Conservation (phyloP, 2,888 invertebrate species). For the Tortricodes alternella region DNA sequence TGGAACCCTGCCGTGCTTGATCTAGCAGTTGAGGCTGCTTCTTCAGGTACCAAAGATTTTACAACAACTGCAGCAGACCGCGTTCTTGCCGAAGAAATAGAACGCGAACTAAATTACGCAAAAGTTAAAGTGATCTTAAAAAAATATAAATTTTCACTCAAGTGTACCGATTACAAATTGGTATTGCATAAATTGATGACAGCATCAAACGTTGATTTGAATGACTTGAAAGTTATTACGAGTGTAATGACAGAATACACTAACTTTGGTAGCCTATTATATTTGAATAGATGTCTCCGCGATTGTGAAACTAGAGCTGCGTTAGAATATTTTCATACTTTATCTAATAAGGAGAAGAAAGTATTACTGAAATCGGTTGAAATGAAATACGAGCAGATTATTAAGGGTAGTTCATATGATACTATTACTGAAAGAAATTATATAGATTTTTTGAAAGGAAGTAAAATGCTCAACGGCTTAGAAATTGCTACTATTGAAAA, state of each 20-base stretch:
- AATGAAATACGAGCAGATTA: conserved; percentile 70
- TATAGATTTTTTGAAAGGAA: conserved; percentile 74
- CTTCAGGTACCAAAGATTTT: conserved; percentile 61
- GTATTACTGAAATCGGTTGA: conserved; percentile 57
- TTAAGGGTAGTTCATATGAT: conserved; percentile 48
- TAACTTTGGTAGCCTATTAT: conserved; percentile 62
- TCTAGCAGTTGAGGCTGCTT: conserved; percentile 61
- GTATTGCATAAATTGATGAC: conserved; percentile 68
- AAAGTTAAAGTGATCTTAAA: conserved; percentile 73
- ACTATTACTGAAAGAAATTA: conserved; percentile 65
- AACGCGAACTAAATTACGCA: conserved; percentile 70
- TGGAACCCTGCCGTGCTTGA: conserved; percentile 62
- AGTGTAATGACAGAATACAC: conserved; percentile 56
- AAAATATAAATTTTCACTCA: conserved; percentile 72
- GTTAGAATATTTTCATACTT: conserved; percentile 59
- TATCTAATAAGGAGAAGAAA: conserved; percentile 55
- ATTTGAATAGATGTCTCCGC: conserved; percentile 65
- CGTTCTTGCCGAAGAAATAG: conserved; percentile 63
- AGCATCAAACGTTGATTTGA: conserved; percentile 54
- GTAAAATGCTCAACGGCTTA: conserved; percentile 50
- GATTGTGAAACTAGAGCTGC: conserved; percentile 66
- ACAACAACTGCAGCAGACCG: conserved; percentile 64
- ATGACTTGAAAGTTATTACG: conserved; percentile 64
- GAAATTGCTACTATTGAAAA: conserved; percentile 61
- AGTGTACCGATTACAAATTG: conserved; percentile 64